A percentile compares a stretch with the other conserved stretches of the same genome.
phyloP scores from a whole-genome alignment of 2,797 vertebrate genomes.

The Manis javanica region DNA sequence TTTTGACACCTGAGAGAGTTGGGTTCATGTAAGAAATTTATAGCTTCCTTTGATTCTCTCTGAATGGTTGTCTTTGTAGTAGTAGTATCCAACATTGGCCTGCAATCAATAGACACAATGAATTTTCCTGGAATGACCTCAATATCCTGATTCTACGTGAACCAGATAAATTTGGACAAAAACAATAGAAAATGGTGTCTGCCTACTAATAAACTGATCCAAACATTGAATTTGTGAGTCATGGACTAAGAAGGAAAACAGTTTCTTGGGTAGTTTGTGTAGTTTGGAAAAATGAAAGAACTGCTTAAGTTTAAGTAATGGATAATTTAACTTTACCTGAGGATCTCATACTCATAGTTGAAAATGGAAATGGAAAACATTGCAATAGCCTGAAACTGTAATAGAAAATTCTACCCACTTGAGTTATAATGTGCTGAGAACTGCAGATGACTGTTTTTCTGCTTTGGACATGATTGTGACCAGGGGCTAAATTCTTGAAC shows the following conservation, averaged over 20 bases:
- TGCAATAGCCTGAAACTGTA: slow-evolving; percentile 69
- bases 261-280: slow-evolving; percentile 38
- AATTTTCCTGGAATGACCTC: slow-evolving; percentile 50
- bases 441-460: slow-evolving; percentile 62
- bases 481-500: slow-evolving; percentile 75
- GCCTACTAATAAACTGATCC: slow-evolving; percentile 61
- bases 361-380: slow-evolving; percentile 72
- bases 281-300: slow-evolving; percentile 63
- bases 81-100: not conserved
- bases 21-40: not conserved
- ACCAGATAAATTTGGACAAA: slow-evolving; percentile 54
- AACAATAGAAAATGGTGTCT: slow-evolving; percentile 58
- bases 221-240: slow-evolving; percentile 73
- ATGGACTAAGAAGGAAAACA: slow-evolving; percentile 66
- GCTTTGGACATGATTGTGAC: slow-evolving; percentile 70
- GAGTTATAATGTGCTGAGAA: slow-evolving; percentile 62
- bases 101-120: not conserved
- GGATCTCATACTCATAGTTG: slow-evolving; percentile 23
- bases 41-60: not conserved
- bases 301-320: slow-evolving; percentile 55
- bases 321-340: slow-evolving; percentile 70
- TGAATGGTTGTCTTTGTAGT: not conserved
- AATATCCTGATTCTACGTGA: slow-evolving; percentile 19
- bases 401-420: slow-evolving; percentile 66
- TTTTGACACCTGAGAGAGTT: not conserved